Base-by-base conservation (phyloP, 2,113 vertebrate species). In the Anoura caudifer region DNA sequence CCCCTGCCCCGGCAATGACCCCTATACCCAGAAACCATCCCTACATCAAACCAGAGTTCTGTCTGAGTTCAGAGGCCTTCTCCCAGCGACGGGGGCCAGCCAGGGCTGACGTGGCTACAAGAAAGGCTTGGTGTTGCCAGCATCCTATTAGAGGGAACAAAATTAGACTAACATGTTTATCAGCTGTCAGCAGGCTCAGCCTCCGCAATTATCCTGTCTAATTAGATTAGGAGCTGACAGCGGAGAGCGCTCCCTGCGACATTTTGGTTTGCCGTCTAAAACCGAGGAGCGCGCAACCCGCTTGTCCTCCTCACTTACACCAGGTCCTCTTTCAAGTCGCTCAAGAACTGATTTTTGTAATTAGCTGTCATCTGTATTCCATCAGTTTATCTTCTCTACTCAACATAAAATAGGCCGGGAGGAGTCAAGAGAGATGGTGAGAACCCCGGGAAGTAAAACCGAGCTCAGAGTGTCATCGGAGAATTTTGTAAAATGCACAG, bases 221-320 rank as follows among this genome's bases (percentile, higher is more conserved):
- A 98, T 98, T 98, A 98, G 97, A 98, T 98, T 97, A 98, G 96
- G 97, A 89, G 94, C 85, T 98, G 98, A 97, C 98, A 98, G 98
- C 97, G 97, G 98, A 98, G 96, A 41, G 94, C 96, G 75, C 0
- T 94, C 98, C 98, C 97, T 9, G 76, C 96, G 97, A 98, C 98
- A 97, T 97, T 98, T 97, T 20, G 61, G 95, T 90, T 97, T 97
- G 97, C 91, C 96, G 90, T 96, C 97, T 94, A 81, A 90, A 98
- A 96, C 94, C 76, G 76, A 45, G 4, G 91, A 85, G 80, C 86
- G 93, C 52, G 93, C 88, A 90, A 61, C 95, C 75, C 77, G 90
- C 97, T 96, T 97, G 88, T 80, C 96, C 95, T 75, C 87, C 86
- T 97, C 52, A 7, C 70, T 90, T 94, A 90, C 75, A 96, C 70